These are phyloP conservation scores for Serinus canaria DNA, from an alignment of 2,113 vertebrate genomes.

Conservation along the genomic window DNA sequence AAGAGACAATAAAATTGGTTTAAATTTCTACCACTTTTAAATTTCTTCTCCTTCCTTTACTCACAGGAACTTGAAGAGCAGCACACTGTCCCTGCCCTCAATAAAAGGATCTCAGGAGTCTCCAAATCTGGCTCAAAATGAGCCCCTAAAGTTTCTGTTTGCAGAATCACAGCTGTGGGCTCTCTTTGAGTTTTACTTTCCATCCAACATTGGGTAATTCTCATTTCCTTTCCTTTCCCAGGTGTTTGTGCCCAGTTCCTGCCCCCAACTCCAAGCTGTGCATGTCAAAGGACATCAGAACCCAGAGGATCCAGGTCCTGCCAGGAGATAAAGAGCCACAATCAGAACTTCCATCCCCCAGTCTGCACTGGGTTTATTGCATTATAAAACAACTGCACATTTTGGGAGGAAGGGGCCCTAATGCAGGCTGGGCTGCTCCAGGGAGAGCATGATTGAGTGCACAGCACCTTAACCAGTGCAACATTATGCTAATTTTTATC, in stretches of 20 bases:
- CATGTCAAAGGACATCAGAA: background rate
- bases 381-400: background rate
- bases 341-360: background rate
- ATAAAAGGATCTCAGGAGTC: background rate
- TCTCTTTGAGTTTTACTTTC: background rate
- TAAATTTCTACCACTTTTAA: background rate
- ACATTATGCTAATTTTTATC: background rate
- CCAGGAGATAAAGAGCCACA: background rate
- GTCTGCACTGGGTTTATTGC: background rate
- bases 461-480: background rate
- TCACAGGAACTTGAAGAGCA: background rate
- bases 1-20: background rate
- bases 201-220: background rate
- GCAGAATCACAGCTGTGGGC: background rate
- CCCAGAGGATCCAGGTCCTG: background rate
- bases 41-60: background rate
- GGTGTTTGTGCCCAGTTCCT: background rate
- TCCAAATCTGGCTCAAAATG: background rate
- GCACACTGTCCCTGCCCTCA: background rate
- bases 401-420: background rate
- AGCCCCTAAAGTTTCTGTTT: background rate
- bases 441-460: background rate
- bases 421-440: background rate
- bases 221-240: background rate
- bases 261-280: background rate